Evolutionary conservation across 2,113 vertebrate genomes (phyloP).

Genomic region (Zapornia atra): DNA sequence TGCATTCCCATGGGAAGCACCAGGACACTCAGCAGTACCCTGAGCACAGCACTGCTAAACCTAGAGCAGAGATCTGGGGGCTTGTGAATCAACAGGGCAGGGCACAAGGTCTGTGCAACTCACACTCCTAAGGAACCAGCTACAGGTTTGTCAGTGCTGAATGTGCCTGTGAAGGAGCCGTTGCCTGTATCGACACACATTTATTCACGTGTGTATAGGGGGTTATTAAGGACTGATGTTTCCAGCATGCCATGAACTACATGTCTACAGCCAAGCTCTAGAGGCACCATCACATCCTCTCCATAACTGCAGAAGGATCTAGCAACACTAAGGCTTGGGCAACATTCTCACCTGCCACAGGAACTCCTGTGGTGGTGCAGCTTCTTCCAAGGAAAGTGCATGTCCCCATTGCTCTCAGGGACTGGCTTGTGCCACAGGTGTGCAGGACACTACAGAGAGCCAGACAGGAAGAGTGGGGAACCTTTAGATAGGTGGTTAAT

Average conservation of each 20-base stretch:
- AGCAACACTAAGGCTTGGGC: not conserved
- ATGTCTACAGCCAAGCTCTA: not conserved
- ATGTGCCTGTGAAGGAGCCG: not conserved
- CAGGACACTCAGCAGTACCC: not conserved
- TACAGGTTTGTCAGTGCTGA: not conserved
- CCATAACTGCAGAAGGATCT: not conserved
- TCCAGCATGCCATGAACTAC: not conserved
- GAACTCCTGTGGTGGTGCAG: constrained; percentile 44
- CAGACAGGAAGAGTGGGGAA: constrained; percentile 49
- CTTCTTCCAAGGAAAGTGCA: constrained; percentile 42
- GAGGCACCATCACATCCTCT: not conserved
- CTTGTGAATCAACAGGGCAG: not conserved
- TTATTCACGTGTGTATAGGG: not conserved
- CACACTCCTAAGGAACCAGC: not conserved
- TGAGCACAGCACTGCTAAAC: not conserved
- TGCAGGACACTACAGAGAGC: constrained; percentile 51
- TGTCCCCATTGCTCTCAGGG: constrained; percentile 23
- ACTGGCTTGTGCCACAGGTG: constrained; percentile 23
- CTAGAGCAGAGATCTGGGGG: not conserved
- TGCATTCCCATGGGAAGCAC: not conserved
- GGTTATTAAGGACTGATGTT: not conserved
- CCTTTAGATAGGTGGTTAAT: not conserved
- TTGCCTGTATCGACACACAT: not conserved
- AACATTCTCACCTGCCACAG: constrained; percentile 36
- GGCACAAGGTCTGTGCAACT: not conserved